Evolutionary conservation across 2,113 vertebrate genomes (phyloP).

Genomic region (Crotophaga sulcirostris): DNA sequence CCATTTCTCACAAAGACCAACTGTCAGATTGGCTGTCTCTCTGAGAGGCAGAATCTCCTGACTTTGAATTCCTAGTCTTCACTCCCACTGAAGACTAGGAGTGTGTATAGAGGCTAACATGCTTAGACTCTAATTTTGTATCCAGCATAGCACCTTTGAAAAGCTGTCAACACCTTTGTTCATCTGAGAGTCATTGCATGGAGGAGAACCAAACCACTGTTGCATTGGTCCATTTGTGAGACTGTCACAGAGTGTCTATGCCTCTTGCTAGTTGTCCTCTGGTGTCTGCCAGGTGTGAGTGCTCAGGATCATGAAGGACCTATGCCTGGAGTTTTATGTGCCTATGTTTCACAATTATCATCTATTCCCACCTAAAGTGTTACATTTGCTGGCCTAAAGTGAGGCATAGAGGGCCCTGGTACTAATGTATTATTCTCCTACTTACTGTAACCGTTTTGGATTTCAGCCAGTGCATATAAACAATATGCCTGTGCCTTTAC

Average conservation of each 20-base stretch:
- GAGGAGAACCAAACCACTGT: not conserved
- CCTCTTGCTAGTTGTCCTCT: not conserved
- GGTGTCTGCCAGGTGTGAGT: not conserved
- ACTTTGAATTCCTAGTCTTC: too few relatives aligned
- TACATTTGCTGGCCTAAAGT: not conserved
- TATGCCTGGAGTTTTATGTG: not conserved
- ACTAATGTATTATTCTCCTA: slow-evolving; percentile 49
- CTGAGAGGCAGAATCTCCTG: not conserved
- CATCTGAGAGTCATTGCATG: not conserved
- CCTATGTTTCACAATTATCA: not conserved
- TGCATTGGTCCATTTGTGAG: not conserved
- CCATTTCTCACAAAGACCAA: not conserved
- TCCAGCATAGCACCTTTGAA: not conserved
- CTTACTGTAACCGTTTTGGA: slow-evolving; percentile 62
- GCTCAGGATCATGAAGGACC: not conserved
- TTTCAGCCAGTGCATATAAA: slow-evolving; percentile 53
- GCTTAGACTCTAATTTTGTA: not conserved
- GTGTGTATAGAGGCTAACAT: not conserved
- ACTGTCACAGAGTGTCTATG: not conserved
- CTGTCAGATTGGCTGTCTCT: not conserved
- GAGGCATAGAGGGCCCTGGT: slow-evolving; percentile 32
- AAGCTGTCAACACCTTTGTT: not conserved
- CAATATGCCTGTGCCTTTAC: slow-evolving; percentile 37
- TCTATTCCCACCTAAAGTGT: not conserved
- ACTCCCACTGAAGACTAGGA: not conserved